Base-by-base conservation (phyloP, 2,797 vertebrate genomes). In the Alcedo atthis region DNA sequence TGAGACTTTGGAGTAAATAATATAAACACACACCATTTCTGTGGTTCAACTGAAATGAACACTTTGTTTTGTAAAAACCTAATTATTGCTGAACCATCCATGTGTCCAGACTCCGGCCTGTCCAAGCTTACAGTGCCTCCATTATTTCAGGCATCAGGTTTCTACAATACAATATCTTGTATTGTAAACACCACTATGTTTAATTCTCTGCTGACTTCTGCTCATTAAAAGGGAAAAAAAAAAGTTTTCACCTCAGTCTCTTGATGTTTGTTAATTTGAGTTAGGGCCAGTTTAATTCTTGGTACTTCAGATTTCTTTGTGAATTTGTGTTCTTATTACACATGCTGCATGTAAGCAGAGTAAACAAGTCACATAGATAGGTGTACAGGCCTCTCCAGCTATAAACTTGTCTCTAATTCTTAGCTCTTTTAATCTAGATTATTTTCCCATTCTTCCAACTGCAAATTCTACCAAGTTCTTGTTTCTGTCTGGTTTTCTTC, bases 11-110 rank as follows among this genome's bases (percentile, higher is more conserved):
- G 81, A 84, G 79, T 66, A 88, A 81, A 93, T 90, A 82, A 54
- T 92, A 22, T 90, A 82, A 91, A 67, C 83, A 88, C 55, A 71
- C 45, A 81, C 16, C n/a, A 68, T 78, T 95, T 94, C 91, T 86
- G 87, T 95, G 81, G 93, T 95, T 96, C 94, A 78, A 89, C 86
- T 92, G 76, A 96, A 85, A 46, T 83, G 45, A 94, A 59, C 3
- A 33, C 69, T 87, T 91, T 93, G 51, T 89, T 96, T 93, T 85
- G 5, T 85, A 85, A 91, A 95, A 92, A 61, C 15, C 26, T 86
- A 76, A 83, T 95, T 94, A 49, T 43, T 70, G 46, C 42, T 62
- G 13, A 87, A 40, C 43, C 32, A 87, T 81, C 48, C 6, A 10
- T 80, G 25, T 46, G 46, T 89, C 71, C 51, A 90, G 79, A 87